A percentile compares a stretch with the other conserved stretches of the same genome.
These are phyloP conservation scores for Microvelia longipes DNA, from an alignment of 1,140 invertebrate genomes.

Conservation along the genomic window DNA sequence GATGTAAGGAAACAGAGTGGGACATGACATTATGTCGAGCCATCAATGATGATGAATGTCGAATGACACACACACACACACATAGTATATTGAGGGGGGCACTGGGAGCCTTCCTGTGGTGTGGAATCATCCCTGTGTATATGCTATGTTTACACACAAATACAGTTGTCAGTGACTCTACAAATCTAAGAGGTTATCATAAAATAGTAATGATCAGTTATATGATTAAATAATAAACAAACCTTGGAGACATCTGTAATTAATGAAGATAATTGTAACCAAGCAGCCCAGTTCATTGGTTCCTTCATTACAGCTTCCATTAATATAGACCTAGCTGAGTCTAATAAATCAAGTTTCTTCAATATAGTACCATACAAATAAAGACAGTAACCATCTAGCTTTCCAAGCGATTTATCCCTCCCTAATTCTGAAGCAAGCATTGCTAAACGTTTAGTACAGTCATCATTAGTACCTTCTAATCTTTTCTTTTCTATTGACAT, in stretches of 20 bases:
- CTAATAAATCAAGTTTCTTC: constrained; percentile 66
- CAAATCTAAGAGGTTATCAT: no score
- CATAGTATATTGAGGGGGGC: no score
- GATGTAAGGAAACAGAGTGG: no score
- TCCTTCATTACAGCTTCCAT: constrained; percentile 57
- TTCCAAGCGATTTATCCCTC: constrained; percentile 40
- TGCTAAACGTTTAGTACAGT: constrained; percentile 49
- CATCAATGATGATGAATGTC: no score
- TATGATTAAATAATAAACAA: no score
- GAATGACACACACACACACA: no score
- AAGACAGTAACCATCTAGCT: constrained; percentile 71
- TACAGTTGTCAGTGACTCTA: no score
- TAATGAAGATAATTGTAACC: constrained; percentile 77
- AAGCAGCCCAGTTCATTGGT: constrained; percentile 82
- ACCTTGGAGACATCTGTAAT: constrained; percentile 52
- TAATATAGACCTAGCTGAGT: constrained; percentile 57
- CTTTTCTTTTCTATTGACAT: constrained; percentile 78
- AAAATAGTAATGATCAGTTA: no score
- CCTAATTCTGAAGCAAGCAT: constrained; percentile 39
- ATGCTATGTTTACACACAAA: no score
- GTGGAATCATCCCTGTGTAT: no score
- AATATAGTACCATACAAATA: constrained; percentile 86
- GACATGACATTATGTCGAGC: no score
- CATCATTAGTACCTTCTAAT: constrained; percentile 65
- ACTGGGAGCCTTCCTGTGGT: no score